Conservation (phyloP, 2,797 vertebrate genomes). For the Fringilla coelebs region DNA sequence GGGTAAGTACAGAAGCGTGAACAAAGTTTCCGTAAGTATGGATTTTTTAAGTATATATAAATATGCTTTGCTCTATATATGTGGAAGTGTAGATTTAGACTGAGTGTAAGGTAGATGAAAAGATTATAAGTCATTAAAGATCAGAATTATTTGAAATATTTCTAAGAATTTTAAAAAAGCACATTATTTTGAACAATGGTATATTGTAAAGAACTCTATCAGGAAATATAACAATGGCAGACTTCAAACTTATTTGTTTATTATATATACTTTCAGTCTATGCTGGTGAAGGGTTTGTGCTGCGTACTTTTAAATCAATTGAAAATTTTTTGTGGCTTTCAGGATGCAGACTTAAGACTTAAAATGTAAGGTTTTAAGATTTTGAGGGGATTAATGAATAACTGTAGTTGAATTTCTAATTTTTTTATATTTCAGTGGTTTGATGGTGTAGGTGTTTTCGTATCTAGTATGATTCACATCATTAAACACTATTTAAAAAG, state of each 20-base stretch:
- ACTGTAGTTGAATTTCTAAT: not conserved
- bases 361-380: not conserved
- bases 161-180: not conserved
- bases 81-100: not conserved
- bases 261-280: not conserved
- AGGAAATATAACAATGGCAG: not conserved
- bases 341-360: not conserved
- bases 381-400: not conserved
- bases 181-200: not conserved
- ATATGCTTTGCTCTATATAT: not conserved
- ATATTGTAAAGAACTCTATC: not conserved
- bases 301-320: not conserved
- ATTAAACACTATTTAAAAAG: not conserved
- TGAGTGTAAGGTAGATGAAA: not conserved
- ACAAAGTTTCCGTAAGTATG: not conserved
- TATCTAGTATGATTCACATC: not conserved
- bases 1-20: constrained; percentile 84
- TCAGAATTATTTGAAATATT: not conserved
- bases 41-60: not conserved
- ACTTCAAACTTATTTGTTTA: not conserved
- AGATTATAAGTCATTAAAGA: not conserved
- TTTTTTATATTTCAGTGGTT: not conserved
- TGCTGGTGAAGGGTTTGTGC: not conserved
- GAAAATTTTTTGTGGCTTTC: not conserved
- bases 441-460: not conserved